phyloP scores from a whole-genome alignment of 1,140 invertebrate genomes.

The Tetranychus cinnabarinus region DNA sequence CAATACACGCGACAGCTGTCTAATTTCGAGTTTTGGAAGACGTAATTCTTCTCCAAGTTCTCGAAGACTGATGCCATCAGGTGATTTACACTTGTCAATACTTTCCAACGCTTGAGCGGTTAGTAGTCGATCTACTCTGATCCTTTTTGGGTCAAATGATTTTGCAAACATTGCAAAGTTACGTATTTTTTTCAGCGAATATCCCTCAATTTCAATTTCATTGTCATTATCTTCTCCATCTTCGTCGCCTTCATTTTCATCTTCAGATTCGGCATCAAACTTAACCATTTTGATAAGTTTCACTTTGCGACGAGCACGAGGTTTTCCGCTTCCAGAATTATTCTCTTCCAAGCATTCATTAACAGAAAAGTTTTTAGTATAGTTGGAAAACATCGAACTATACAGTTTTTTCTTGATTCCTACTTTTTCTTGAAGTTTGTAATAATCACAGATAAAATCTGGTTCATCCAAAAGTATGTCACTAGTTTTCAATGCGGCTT shows the following conservation, averaged over 20 bases:
- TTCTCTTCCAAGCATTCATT: not conserved
- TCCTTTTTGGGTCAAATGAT: conserved; percentile 17
- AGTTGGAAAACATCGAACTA: not conserved
- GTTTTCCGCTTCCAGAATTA: not conserved
- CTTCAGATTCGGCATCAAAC: conserved; percentile 18
- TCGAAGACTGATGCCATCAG: conserved; percentile 25
- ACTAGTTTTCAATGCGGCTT: conserved; percentile 26
- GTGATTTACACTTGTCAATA: conserved; percentile 21
- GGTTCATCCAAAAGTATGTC: conserved; percentile 28
- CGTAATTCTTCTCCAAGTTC: conserved; percentile 24
- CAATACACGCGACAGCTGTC: conserved; percentile 26
- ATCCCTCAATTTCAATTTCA: conserved; percentile 21
- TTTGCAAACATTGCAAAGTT: conserved; percentile 15
- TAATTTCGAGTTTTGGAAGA: conserved; percentile 25
- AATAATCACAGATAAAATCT: conserved; percentile 20
- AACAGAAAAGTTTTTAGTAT: not conserved
- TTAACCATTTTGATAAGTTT: conserved; percentile 8
- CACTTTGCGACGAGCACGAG: not conserved
- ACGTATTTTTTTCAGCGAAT: not conserved
- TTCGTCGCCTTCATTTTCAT: conserved; percentile 23
- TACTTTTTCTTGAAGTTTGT: not conserved
- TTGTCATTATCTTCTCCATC: conserved; percentile 23
- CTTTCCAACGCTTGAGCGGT: conserved; percentile 25
- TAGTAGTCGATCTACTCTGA: conserved; percentile 14
- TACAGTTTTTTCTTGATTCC: not conserved